These are phyloP conservation scores for Gouania willdenowi DNA, from an alignment of 2,797 vertebrate genomes.

Conservation along the genomic window DNA sequence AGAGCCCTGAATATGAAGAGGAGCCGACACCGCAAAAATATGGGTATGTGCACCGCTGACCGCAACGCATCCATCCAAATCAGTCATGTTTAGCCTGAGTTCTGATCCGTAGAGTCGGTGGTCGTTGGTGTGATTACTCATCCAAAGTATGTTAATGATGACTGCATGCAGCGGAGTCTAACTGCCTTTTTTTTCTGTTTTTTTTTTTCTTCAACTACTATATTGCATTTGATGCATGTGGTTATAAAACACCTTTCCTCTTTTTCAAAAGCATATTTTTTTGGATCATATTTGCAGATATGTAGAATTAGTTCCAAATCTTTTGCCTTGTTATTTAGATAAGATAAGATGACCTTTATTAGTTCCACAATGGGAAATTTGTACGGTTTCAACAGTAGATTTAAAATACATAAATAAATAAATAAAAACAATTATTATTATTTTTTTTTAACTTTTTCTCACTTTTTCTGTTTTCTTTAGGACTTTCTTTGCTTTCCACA, in stretches of 20 bases:
- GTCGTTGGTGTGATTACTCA: constrained; percentile 15
- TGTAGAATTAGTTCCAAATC: no score
- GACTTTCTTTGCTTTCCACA: constrained; percentile 64
- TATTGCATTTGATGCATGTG: constrained; percentile 19
- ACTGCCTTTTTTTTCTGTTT: no score
- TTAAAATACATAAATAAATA: no score
- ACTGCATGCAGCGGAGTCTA: constrained; percentile 42
- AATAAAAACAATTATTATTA: no score
- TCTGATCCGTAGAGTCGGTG: no score
- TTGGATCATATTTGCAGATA: no score
- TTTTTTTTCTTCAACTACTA: constrained; percentile 20
- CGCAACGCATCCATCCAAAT: not conserved
- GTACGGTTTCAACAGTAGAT: no score
- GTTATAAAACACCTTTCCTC: constrained; percentile 24
- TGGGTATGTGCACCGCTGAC: constrained; percentile 67
- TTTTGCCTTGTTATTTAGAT: no score
- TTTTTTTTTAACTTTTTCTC: not conserved
- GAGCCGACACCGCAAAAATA: constrained; percentile 61
- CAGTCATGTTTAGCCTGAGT: no score
- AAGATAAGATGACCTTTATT: not conserved
- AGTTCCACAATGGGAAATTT: not conserved
- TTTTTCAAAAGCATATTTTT: constrained; percentile 20
- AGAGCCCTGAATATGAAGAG: constrained; percentile 55
- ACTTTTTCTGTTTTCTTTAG: constrained; percentile 61
- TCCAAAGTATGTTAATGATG: constrained; percentile 34